A percentile compares a stretch with the other conserved stretches of the same genome.
phyloP scores from a whole-genome alignment of 1,140 invertebrate species.

The Thaumetopoea pityocampa region DNA sequence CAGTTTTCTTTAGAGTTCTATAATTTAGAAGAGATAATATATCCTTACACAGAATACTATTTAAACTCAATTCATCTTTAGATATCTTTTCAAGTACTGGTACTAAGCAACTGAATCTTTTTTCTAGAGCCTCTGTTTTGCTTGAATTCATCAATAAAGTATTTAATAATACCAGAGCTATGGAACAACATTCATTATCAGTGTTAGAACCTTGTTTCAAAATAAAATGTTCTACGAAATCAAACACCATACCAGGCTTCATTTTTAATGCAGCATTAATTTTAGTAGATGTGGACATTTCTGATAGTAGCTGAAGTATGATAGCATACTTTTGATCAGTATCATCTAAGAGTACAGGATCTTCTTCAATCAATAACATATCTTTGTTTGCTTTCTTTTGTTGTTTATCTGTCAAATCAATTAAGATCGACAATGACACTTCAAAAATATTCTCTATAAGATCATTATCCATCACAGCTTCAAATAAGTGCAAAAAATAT shows the following conservation, averaged over 20 bases:
- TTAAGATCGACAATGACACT: conserved; percentile 37
- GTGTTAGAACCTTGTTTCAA: conserved; percentile 29
- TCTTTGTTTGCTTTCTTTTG: conserved; percentile 32
- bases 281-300: conserved; percentile 50
- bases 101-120: conserved; percentile 33
- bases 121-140: conserved; percentile 32
- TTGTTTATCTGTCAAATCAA: conserved; percentile 32
- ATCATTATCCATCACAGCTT: conserved; percentile 22
- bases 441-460: conserved; percentile 39
- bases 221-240: conserved; percentile 62
- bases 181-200: conserved; percentile 65
- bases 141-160: conserved; percentile 54
- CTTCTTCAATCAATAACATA: conserved; percentile 49
- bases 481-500: conserved; percentile 45
- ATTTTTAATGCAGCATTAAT: conserved; percentile 49
- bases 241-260: conserved; percentile 47
- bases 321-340: conserved; percentile 49
- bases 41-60: conserved; percentile 51
- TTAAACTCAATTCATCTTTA: conserved; percentile 29
- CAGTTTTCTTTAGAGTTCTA: conserved; percentile 30
- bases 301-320: conserved; percentile 48
- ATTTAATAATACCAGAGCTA: conserved; percentile 71
- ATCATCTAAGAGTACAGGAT: conserved; percentile 47
- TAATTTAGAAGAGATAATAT: conserved; percentile 40
- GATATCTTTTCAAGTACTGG: conserved; percentile 44